A percentile compares a stretch with the other conserved stretches of the same genome.
Evolutionary conservation across 2,888 invertebrate genomes (phyloP).

Genomic region (Morpho helenor): DNA sequence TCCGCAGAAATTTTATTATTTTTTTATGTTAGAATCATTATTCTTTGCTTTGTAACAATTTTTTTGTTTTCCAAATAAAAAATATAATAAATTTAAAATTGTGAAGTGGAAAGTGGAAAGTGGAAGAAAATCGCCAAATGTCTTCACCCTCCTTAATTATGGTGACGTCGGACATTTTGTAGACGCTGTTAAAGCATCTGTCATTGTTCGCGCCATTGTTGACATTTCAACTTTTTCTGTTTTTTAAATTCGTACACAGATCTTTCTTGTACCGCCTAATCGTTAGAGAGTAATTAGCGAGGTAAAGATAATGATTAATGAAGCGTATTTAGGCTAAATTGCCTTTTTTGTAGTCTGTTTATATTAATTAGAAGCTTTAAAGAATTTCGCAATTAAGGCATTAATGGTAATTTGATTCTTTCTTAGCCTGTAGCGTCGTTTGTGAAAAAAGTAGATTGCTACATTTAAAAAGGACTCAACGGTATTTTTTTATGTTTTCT

Average conservation of each 20-base stretch:
- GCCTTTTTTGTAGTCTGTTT: constrained; percentile 9
- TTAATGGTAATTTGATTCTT: constrained; percentile 9
- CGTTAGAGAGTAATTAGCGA: constrained; percentile 22
- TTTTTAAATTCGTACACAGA: constrained; percentile 38
- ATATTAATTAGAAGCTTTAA: constrained; percentile 8
- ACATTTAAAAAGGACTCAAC: too few relatives aligned
- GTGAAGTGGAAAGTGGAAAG: too few relatives aligned
- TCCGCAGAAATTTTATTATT: too few relatives aligned
- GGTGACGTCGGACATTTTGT: constrained; percentile 62
- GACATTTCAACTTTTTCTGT: constrained; percentile 44
- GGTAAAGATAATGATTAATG: constrained; percentile 21
- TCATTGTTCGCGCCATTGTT: constrained; percentile 51
- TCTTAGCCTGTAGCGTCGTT: constrained; percentile 7
- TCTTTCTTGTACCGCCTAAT: constrained; percentile 43
- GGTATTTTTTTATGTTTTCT: too few relatives aligned
- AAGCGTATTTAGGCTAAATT: constrained; percentile 10
- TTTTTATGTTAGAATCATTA: too few relatives aligned
- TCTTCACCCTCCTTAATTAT: constrained; percentile 46
- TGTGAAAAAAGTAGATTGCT: too few relatives aligned
- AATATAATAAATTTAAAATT: too few relatives aligned
- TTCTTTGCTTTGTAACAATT: too few relatives aligned
- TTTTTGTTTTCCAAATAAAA: too few relatives aligned
- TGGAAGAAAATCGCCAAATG: constrained; percentile 32
- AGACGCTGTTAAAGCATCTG: constrained; percentile 67
- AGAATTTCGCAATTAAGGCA: constrained; percentile 9